phyloP scores from a whole-genome alignment of 1,140 invertebrate genomes.

The Calosoma granatense region DNA sequence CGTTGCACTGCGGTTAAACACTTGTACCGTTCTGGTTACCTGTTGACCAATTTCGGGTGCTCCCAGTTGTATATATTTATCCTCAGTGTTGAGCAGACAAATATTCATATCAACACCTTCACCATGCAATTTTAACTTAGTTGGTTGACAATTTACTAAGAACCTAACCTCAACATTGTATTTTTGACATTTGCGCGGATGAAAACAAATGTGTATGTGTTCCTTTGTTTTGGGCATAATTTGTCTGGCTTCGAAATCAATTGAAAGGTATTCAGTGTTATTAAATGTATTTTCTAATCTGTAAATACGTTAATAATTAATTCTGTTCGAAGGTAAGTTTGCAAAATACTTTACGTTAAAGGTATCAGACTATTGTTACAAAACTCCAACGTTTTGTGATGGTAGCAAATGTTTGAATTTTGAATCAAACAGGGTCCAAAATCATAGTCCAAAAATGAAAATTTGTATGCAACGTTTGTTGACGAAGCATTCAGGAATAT shows the following conservation, averaged over 20 bases:
- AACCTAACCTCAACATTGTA: not conserved
- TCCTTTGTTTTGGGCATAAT: not conserved
- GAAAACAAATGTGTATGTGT: not conserved
- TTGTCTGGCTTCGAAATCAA: not conserved
- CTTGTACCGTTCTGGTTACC: not conserved
- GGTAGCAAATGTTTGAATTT: not conserved
- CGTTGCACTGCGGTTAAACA: not conserved
- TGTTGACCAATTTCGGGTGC: not conserved
- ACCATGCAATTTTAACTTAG: not conserved
- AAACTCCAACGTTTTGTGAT: slow-evolving; percentile 7
- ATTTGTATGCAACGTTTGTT: not conserved
- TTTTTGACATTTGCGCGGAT: not conserved
- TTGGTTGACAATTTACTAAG: not conserved
- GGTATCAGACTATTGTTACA: not conserved
- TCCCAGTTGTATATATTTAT: not conserved
- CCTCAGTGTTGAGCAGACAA: not conserved
- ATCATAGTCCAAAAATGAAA: slow-evolving; percentile 2
- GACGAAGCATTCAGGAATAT: not conserved
- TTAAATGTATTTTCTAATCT: not conserved
- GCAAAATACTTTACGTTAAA: not conserved
- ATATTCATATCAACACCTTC: not conserved
- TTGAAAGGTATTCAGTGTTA: not conserved
- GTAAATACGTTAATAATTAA: not conserved
- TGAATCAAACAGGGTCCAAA: slow-evolving; percentile 4
- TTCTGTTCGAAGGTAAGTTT: not conserved